Base-by-base conservation (phyloP, 2,797 vertebrate species). In the Aplochiton taeniatus region DNA sequence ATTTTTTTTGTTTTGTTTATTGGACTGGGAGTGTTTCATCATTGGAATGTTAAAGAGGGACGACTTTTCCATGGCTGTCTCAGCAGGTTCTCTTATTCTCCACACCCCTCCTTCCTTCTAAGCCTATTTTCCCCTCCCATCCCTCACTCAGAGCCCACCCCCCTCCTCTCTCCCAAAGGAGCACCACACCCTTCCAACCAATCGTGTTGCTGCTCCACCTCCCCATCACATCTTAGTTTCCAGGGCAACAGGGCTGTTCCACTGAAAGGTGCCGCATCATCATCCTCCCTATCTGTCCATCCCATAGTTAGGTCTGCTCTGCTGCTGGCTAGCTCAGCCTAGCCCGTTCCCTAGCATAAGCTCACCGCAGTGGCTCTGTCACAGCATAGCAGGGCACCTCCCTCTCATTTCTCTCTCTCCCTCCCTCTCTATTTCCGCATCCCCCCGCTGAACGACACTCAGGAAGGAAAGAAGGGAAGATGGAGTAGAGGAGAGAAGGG, bases 171-270 rank as follows among this genome's bases (percentile, higher is more conserved):
- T 45, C 12, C 19, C 51, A 54, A 41, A 51, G 55, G 71, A 80
- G 82, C 79, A 77, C 89, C 90, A 91, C 89, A 80, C 84, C 75
- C 83, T 73, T 59, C 83, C 80, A 87, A 91, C 95, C 94, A 96
- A 95, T 96, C 89, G 88, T 80, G 91, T 87, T 85, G 75, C 89
- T 84, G 89, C 91, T 93, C 91, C 90, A 91, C 89, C 95, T 87
- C 94, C 92, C 90, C 93, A 94, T 95, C 96, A 96, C 93, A 93
- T 94, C 95, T 92, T 89, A 66, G 95, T 98, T 93, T 91, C 95
- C 92, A 94, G 87, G 89, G 96, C 91, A 96, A 99, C 97, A 93
- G 90, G 90, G 93, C 92, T 65, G 93, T 94, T 94, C 72, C 91
- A 87, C 91, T 90, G 93, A 93, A 94, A 94, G 94, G 93, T 93